These are phyloP conservation scores for Volucella inanis DNA, from an alignment of 2,888 invertebrate species.

Conservation along the genomic window DNA sequence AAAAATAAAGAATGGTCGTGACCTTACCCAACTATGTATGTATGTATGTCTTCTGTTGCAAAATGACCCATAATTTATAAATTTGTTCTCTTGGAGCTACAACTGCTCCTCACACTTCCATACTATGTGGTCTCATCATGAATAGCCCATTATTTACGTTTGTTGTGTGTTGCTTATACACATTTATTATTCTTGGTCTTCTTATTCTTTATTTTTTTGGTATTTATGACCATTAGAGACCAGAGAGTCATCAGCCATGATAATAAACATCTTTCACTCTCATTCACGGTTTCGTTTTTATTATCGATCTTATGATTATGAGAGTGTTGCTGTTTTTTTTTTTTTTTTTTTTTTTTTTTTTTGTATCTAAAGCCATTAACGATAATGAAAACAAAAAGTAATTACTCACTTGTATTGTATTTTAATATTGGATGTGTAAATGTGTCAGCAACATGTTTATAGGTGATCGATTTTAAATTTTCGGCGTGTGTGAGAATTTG, in stretches of 20 bases:
- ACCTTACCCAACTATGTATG: conserved; percentile 65
- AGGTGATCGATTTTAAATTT: not conserved
- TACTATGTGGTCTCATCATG: conserved; percentile 44
- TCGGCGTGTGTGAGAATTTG: too few species aligned
- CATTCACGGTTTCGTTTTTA: conserved; percentile 68
- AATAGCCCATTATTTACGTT: conserved; percentile 73
- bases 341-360: conserved; percentile 32
- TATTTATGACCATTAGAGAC: conserved; percentile 73
- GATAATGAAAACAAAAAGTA: conserved; percentile 34
- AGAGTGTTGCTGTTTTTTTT: conserved; percentile 20
- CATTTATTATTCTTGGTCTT: conserved; percentile 65
- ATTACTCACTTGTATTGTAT: too few species aligned
- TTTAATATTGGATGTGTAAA: conserved; percentile 48
- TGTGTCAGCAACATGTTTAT: conserved; percentile 44
- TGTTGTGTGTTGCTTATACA: conserved; percentile 53
- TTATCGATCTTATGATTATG: conserved; percentile 68
- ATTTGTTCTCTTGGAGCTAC: conserved; percentile 39
- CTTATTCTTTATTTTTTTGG: conserved; percentile 40
- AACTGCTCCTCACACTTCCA: conserved; percentile 22
- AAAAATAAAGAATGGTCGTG: conserved; percentile 47
- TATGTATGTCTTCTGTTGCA: conserved; percentile 46
- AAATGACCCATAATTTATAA: conserved; percentile 74
- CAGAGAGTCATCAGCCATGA: conserved; percentile 71
- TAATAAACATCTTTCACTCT: conserved; percentile 74
- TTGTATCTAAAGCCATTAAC: conserved; percentile 48